Conservation (phyloP, 2,888 invertebrate species). For the Bugula neritina region DNA sequence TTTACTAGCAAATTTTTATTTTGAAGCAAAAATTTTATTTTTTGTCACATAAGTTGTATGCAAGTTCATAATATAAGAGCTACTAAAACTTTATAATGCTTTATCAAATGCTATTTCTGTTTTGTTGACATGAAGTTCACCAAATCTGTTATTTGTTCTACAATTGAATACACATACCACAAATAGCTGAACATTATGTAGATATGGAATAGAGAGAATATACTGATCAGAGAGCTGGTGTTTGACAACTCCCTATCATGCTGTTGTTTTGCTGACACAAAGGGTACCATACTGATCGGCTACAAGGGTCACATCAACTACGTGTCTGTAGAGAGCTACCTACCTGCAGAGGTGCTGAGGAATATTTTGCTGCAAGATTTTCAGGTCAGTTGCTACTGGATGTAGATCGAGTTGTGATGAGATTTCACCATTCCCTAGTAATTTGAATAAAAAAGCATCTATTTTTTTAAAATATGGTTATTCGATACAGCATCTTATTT, state of each 20-base stretch:
- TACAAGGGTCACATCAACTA: conserved; percentile 40
- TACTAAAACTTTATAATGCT: too few relatives aligned
- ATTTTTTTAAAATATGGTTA: neutral
- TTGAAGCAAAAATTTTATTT: too few relatives aligned
- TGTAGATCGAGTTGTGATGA: too few relatives aligned
- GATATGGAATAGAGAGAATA: conserved; percentile 41
- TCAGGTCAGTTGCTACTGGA: neutral
- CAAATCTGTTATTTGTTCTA: too few relatives aligned
- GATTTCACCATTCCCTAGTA: too few relatives aligned
- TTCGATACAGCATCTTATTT: neutral
- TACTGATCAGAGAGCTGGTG: conserved; percentile 39
- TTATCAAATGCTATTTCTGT: too few relatives aligned
- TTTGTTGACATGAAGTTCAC: too few relatives aligned
- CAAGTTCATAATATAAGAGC: too few relatives aligned
- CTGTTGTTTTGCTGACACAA: conserved; percentile 41
- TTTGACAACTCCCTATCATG: conserved; percentile 37
- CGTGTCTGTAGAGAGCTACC: conserved; percentile 7
- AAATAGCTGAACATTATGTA: too few relatives aligned
- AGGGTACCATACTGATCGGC: conserved; percentile 43
- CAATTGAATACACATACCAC: too few relatives aligned
- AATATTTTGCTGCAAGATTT: conserved; percentile 18
- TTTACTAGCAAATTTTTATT: too few relatives aligned
- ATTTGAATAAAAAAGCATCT: neutral
- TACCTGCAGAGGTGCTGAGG: neutral
- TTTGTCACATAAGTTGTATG: too few relatives aligned